Conservation (phyloP, 2,888 invertebrate species). For the Deilephila porcellus region DNA sequence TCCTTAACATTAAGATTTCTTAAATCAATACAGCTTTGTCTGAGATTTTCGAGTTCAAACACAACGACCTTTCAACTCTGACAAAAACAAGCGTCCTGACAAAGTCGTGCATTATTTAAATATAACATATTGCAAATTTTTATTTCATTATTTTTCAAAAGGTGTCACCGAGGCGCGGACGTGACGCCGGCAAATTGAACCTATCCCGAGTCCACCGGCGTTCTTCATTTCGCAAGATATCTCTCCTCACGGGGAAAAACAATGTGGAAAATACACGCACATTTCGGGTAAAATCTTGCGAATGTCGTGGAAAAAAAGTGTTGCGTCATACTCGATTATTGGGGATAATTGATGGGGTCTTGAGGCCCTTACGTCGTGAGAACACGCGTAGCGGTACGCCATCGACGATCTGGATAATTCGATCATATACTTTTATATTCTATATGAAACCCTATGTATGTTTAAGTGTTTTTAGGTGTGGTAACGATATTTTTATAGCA, state of each 20-base stretch:
- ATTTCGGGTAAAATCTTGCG: background rate
- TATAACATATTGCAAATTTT: conserved; percentile 15
- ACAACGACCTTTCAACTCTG: too few species aligned
- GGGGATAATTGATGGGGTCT: conserved; percentile 30
- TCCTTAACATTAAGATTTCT: too few species aligned
- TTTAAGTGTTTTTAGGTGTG: too few species aligned
- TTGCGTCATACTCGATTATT: conserved; percentile 35
- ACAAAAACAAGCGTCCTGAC: background rate
- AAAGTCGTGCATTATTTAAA: background rate
- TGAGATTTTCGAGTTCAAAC: too few species aligned
- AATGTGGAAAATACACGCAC: conserved; percentile 22
- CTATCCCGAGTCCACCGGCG: conserved; percentile 49
- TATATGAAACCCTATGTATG: too few species aligned
- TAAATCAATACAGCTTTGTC: too few species aligned
- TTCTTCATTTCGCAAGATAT: conserved; percentile 43
- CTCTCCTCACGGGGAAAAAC: conserved; percentile 17
- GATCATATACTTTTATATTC: too few species aligned
- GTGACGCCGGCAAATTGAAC: conserved; percentile 68
- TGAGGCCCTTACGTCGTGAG: background rate
- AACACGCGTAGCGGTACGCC: background rate
- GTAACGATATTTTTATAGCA: too few species aligned
- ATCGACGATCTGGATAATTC: too few species aligned
- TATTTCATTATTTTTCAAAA: conserved; percentile 27
- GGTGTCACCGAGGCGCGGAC: conserved; percentile 45
- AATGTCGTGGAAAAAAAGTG: conserved; percentile 20